Evolutionary conservation across 1,140 invertebrate species (phyloP).

Genomic region (Solenopsis fugax): DNA sequence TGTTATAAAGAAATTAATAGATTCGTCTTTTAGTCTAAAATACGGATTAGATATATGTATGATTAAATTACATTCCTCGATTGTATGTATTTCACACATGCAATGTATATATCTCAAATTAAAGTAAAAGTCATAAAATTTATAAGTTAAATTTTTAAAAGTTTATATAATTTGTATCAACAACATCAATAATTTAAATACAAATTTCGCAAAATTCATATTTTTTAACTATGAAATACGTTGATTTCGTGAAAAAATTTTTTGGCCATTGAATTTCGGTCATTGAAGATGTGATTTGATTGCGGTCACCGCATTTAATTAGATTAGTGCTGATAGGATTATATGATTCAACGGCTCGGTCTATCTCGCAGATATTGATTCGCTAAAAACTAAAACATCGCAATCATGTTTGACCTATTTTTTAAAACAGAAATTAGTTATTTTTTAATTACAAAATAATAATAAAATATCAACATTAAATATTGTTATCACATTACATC

Average conservation of each 20-base stretch:
- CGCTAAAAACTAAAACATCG: conserved; percentile 23
- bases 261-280: background rate
- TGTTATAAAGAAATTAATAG: background rate
- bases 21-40: background rate
- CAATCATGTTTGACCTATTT: conserved; percentile 2
- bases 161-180: background rate
- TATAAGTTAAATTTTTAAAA: background rate
- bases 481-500: background rate
- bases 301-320: conserved; percentile 33
- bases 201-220: background rate
- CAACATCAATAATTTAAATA: background rate
- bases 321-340: conserved; percentile 45
- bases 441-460: conserved; percentile 16
- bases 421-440: conserved; percentile 10
- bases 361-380: background rate
- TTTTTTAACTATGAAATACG: background rate
- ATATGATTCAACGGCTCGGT: background rate
- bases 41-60: background rate
- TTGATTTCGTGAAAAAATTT: background rate
- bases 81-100: background rate
- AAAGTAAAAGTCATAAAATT: background rate
- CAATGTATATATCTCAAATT: background rate
- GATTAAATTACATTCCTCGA: conserved; percentile 7
- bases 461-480: background rate
- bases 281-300: conserved; percentile 20